Base-by-base conservation (phyloP, 2,888 invertebrate genomes). In the Ennomos erosarius region DNA sequence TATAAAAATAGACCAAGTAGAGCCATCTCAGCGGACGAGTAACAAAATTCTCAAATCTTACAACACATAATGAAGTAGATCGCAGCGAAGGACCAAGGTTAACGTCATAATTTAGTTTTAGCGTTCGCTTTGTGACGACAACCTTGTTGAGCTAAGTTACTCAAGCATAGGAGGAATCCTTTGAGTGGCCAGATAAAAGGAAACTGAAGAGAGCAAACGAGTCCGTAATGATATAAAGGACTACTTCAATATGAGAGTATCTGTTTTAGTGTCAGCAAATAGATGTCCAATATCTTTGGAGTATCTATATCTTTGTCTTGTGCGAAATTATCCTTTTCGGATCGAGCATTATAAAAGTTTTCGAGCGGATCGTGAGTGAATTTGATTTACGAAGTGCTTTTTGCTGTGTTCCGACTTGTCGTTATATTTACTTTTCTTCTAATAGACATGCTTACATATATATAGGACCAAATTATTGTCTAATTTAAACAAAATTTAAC, bases 161-260 rank as follows among this genome's bases (percentile, higher is more conserved):
- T 34, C 42, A 35, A 45, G 38, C 45, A 36, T n/a, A 46, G 34
- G 39, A 44, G 36, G 45, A 50, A 55, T 55, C 59, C 47, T 59
- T 59, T 59, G 59, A 59, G 55, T 55, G 51, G 38, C 54, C 50
- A 42, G 37, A 55, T 55, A 51, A 59, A 59, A 55, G 47, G 51
- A 46, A 59, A 48, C 45, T 53, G 49, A 46, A 58, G 49, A 54
- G 59, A 55, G 59, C 55, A 59, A 59, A 59, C 50, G 55, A 59
- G 46, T 51, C 26, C 48, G 55, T 59, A 59, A 59, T 59, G 35
- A 51, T 50, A 51, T 59, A 59, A 59, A 59, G 43, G 55, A 51
- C 59, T 50, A 54, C 54, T 54, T 50, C 46, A 59, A 46, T 54
- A 54, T 52, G 51, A 48, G 50, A 47, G 55, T 51, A 51, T 60